A percentile compares a stretch with the other conserved stretches of the same genome.
Conservation (phyloP, 2,113 vertebrate genomes). For the Notothenia rossii region DNA sequence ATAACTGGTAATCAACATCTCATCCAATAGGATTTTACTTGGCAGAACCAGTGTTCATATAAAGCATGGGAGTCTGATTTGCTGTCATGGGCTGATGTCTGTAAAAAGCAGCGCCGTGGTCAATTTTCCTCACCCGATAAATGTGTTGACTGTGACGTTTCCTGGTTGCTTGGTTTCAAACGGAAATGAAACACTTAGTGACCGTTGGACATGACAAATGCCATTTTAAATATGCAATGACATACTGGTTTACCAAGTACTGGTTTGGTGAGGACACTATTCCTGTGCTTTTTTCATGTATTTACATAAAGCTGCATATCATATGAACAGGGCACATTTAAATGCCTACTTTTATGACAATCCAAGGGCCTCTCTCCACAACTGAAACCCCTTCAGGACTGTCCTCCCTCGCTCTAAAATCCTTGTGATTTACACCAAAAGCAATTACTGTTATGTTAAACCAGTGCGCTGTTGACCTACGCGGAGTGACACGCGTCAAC, state of each 20-base stretch:
- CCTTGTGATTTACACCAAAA: constrained; percentile 74
- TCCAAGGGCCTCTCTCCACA: neutral
- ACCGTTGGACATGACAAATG: constrained; percentile 10
- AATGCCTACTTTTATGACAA: constrained; percentile 3
- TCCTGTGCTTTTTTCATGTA: neutral
- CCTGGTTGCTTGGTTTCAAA: constrained; percentile 14
- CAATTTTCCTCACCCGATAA: constrained; percentile 22
- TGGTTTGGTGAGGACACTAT: neutral
- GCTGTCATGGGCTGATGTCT: neutral
- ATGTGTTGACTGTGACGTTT: constrained; percentile 40
- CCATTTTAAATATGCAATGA: constrained; percentile 14
- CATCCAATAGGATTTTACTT: neutral
- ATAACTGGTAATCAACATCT: constrained; percentile 16
- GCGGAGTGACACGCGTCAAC: constrained; percentile 65
- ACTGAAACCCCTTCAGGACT: constrained; percentile 13
- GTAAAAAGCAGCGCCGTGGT: constrained; percentile 3
- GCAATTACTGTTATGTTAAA: constrained; percentile 70
- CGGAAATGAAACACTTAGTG: constrained; percentile 55
- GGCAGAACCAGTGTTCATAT: neutral
- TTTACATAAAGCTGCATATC: neutral
- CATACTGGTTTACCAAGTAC: constrained; percentile 1
- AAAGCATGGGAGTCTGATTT: neutral
- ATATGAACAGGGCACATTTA: neutral
- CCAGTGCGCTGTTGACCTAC: constrained; percentile 59
- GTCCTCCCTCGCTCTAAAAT: constrained; percentile 30